phyloP scores from a whole-genome alignment of 2,113 vertebrate genomes.

The Peromyscus leucopus region DNA sequence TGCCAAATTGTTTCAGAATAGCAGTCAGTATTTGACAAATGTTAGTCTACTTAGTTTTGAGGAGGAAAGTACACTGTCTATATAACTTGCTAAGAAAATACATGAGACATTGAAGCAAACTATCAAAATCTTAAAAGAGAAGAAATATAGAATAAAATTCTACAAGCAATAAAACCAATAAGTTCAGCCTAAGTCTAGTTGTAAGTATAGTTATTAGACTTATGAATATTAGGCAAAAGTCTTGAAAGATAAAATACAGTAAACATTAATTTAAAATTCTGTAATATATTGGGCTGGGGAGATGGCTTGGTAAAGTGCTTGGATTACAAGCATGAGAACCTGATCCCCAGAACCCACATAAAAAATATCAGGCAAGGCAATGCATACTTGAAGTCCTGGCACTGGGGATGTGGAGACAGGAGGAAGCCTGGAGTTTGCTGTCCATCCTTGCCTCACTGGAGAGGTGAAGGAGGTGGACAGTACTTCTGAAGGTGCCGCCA shows the following conservation, averaged over 20 bases:
- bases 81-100: conserved; percentile 37
- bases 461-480: background rate
- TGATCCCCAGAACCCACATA: background rate
- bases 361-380: background rate
- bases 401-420: background rate
- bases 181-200: background rate
- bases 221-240: background rate
- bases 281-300: background rate
- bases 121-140: background rate
- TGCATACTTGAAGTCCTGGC: background rate
- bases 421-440: background rate
- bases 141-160: conserved; percentile 27
- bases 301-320: background rate
- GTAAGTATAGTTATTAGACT: background rate
- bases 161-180: background rate
- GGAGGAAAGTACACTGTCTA: background rate
- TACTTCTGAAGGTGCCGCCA: background rate
- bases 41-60: conserved; percentile 18
- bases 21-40: conserved; percentile 50
- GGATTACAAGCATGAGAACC: background rate
- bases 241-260: background rate
- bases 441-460: background rate
- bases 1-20: conserved; percentile 1
- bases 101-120: background rate
- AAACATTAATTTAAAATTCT: background rate